These are phyloP conservation scores for Chanos chanos DNA, from an alignment of 2,797 vertebrate species.

Conservation along the genomic window DNA sequence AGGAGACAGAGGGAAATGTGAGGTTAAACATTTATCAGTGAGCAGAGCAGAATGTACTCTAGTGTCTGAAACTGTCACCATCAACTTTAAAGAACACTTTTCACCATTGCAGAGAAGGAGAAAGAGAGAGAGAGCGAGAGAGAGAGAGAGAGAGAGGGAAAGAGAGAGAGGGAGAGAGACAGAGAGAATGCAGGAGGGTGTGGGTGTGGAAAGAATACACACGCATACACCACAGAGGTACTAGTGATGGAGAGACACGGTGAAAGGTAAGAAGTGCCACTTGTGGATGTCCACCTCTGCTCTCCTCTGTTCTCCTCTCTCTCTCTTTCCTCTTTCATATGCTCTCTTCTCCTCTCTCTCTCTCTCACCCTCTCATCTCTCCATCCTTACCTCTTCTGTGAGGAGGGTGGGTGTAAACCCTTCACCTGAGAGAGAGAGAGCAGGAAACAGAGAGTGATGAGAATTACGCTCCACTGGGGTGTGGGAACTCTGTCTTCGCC, in stretches of 20 bases:
- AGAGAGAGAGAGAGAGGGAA: conserved; percentile 16
- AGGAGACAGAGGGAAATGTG: conserved; percentile 39
- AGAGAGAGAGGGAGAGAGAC: conserved; percentile 41
- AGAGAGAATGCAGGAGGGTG: conserved; percentile 32
- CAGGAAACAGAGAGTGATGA: conserved; percentile 25
- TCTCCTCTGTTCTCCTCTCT: no score
- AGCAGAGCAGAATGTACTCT: conserved; percentile 62
- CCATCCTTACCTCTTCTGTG: conserved; percentile 4
- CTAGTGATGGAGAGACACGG: no score
- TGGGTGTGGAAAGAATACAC: conserved; percentile 26
- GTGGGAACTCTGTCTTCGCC: conserved; percentile 33
- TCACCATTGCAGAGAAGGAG: background rate
- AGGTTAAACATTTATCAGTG: conserved; percentile 52
- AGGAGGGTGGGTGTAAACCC: conserved; percentile 23
- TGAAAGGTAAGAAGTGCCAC: no score
- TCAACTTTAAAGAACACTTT: conserved; percentile 52
- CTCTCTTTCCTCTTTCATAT: no score
- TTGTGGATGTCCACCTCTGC: no score
- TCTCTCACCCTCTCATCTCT: no score
- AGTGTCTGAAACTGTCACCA: conserved; percentile 62
- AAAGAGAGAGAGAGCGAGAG: background rate
- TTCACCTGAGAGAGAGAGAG: conserved; percentile 32
- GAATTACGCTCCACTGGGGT: no score
- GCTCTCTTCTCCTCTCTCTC: no score
- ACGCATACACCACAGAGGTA: no score